These are phyloP conservation scores for Wasmannia auropunctata DNA, from an alignment of 1,140 invertebrate genomes.

Conservation along the genomic window DNA sequence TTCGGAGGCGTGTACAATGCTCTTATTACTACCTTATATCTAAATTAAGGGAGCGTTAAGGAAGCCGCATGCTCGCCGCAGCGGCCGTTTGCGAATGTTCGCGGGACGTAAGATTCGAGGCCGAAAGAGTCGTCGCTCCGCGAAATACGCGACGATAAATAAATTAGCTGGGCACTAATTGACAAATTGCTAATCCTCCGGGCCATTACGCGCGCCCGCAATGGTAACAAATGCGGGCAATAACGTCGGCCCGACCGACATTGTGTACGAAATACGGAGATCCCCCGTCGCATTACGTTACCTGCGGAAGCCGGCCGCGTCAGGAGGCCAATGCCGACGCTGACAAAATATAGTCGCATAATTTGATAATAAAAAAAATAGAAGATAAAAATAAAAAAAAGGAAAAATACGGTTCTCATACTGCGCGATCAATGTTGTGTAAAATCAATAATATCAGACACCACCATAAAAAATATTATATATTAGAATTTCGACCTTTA, in stretches of 20 bases:
- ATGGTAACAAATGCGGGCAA: constrained; percentile 73
- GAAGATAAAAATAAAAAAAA: not conserved
- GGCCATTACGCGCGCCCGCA: constrained; percentile 48
- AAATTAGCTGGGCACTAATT: constrained; percentile 71
- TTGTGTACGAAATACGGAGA: constrained; percentile 40
- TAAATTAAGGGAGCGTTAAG: constrained; percentile 63
- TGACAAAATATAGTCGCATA: not conserved
- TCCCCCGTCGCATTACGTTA: constrained; percentile 38
- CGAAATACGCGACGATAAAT: constrained; percentile 63
- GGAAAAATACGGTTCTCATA: not conserved
- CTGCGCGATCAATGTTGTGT: not conserved
- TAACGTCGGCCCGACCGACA: constrained; percentile 62
- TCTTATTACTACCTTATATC: constrained; percentile 65
- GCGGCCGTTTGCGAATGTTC: constrained; percentile 30
- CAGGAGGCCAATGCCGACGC: not conserved
- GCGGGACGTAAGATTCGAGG: constrained; percentile 17
- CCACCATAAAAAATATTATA: not conserved
- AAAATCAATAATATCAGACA: not conserved
- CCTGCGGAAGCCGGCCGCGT: not conserved
- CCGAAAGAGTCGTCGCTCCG: constrained; percentile 32
- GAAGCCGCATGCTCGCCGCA: not conserved
- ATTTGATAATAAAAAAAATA: not conserved
- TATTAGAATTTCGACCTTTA: not conserved
- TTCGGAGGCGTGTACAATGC: not conserved
- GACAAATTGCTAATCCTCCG: constrained; percentile 73